A percentile compares a stretch with the other conserved stretches of the same genome.
phyloP scores from a whole-genome alignment of 2,797 vertebrate species.

The Peromyscus melanophrys region DNA sequence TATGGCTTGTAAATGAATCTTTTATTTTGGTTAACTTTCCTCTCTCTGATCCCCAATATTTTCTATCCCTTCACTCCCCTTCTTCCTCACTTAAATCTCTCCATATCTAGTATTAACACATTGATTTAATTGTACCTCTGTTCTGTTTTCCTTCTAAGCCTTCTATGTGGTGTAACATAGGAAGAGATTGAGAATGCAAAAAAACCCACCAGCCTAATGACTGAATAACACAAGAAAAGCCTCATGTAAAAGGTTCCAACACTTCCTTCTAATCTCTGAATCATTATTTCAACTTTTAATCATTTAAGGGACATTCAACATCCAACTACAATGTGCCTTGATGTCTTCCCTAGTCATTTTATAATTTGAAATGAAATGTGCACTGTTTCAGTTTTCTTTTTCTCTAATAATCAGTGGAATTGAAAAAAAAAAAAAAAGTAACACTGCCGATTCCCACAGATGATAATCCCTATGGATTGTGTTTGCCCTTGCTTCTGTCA shows the following conservation, averaged over 20 bases:
- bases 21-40: neutral
- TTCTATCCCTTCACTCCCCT: too few relatives aligned
- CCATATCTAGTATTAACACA: neutral
- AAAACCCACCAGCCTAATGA: too few relatives aligned
- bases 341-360: conserved; percentile 8
- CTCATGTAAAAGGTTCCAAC: neutral
- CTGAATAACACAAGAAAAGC: too few relatives aligned
- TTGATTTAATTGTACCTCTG: neutral
- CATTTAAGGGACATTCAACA: too few relatives aligned
- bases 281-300: neutral
- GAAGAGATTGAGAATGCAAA: too few relatives aligned
- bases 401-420: neutral
- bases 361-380: conserved; percentile 6
- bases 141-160: neutral
- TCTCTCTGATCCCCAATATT: too few relatives aligned
- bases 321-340: neutral
- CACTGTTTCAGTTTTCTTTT: conserved; percentile 1
- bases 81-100: too few relatives aligned
- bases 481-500: conserved; percentile 39
- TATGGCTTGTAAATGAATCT: neutral
- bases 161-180: too few relatives aligned
- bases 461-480: conserved; percentile 61
- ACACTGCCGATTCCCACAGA: conserved; percentile 32
- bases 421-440: neutral
- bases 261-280: neutral